Evolutionary conservation across 2,113 vertebrate genomes (phyloP).

Genomic region (Galbula dea): DNA sequence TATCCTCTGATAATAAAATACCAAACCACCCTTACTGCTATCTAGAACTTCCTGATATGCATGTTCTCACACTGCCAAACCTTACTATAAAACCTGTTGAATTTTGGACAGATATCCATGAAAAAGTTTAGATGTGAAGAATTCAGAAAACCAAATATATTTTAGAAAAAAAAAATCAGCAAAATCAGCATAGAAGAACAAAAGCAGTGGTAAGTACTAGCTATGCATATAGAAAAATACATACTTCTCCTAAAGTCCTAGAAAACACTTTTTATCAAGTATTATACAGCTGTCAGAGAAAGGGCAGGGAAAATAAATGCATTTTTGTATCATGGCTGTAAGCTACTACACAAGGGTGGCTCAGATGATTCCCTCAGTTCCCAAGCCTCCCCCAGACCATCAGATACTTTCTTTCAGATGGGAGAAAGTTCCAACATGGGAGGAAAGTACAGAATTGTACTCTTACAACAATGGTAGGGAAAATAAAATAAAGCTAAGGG

Average conservation of each 20-base stretch:
- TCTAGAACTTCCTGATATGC: not conserved
- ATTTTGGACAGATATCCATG: not conserved
- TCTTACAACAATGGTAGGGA: not conserved
- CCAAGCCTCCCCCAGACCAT: not conserved
- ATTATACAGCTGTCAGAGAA: not conserved
- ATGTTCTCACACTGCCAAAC: accelerated
- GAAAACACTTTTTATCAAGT: not conserved
- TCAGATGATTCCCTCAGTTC: not conserved
- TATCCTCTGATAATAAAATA: not conserved
- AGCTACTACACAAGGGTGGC: accelerated
- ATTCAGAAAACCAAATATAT: not conserved
- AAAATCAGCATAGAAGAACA: not conserved
- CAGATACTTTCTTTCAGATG: not conserved
- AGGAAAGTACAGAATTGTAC: not conserved
- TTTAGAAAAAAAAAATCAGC: too few relatives aligned
- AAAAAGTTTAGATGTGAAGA: not conserved
- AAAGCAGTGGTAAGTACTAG: not conserved
- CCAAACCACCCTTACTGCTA: not conserved
- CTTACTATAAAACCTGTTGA: not conserved
- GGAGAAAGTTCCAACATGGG: not conserved
- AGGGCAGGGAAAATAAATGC: not conserved
- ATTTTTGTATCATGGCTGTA: not conserved
- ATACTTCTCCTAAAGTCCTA: not conserved
- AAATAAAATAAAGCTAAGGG: not conserved
- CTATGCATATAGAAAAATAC: not conserved